These are phyloP conservation scores for Alviniconcha marisindica DNA, from an alignment of 1,140 invertebrate genomes.

Conservation along the genomic window DNA sequence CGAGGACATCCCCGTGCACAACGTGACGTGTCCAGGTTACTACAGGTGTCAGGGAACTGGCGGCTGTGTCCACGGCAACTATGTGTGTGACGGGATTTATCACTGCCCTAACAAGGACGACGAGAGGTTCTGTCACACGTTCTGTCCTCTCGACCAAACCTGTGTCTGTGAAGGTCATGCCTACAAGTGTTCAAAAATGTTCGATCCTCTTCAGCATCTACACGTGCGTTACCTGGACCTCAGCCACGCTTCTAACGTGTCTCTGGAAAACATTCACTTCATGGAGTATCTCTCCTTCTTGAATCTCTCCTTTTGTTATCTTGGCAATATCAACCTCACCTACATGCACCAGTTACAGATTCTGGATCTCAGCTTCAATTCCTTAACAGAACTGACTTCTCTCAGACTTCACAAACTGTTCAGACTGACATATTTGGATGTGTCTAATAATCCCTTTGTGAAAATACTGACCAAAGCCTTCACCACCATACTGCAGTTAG, in stretches of 20 bases:
- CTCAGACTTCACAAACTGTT: conserved; percentile 11
- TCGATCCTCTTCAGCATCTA: not conserved
- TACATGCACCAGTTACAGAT: conserved; percentile 26
- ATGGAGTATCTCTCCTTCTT: conserved; percentile 34
- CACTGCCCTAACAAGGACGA: conserved; percentile 47
- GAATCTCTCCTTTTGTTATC: conserved; percentile 28
- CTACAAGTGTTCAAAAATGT: conserved; percentile 30
- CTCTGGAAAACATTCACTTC: not conserved
- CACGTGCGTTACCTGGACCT: conserved; percentile 34
- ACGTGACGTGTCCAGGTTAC: conserved; percentile 29
- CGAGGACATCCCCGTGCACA: conserved; percentile 20
- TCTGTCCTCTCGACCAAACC: conserved; percentile 21
- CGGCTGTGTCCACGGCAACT: conserved; percentile 26
- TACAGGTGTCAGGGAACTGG: conserved; percentile 39
- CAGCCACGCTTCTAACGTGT: not conserved
- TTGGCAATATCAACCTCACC: not conserved
- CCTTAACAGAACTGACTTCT: conserved; percentile 11
- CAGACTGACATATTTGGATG: conserved; percentile 35
- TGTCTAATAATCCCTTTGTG: conserved; percentile 40
- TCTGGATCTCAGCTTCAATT: conserved; percentile 36
- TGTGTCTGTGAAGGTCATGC: conserved; percentile 37
- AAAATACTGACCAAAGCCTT: conserved; percentile 35
- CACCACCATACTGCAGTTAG: conserved; percentile 36
- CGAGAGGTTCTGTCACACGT: conserved; percentile 34
- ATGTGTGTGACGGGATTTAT: conserved; percentile 39